Evolutionary conservation across 2,113 vertebrate species (phyloP).

Genomic region (Melanerpes aurifrons): DNA sequence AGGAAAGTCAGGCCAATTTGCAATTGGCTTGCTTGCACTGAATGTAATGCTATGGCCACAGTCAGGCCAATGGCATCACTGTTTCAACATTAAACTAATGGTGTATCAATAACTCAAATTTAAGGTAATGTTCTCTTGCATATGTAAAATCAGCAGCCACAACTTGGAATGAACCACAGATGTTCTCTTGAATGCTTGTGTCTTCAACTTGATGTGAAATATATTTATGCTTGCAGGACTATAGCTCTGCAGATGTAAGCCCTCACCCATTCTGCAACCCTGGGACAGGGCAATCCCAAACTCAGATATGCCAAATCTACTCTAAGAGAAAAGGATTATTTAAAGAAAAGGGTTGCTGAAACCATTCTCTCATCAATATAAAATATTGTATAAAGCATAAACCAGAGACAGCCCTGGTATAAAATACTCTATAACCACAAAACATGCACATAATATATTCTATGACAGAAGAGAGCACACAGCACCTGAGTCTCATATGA

Average conservation of each 20-base stretch:
- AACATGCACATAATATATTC: background rate
- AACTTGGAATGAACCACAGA: background rate
- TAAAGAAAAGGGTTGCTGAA: background rate
- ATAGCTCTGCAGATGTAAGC: background rate
- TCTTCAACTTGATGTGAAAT: background rate
- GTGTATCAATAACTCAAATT: background rate
- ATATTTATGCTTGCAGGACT: background rate
- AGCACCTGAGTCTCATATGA: background rate
- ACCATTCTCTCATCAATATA: background rate
- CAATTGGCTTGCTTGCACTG: background rate
- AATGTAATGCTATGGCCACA: background rate
- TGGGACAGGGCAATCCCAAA: background rate
- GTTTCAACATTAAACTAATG: accelerated
- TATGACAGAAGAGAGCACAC: background rate
- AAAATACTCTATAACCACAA: background rate
- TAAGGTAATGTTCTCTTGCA: background rate
- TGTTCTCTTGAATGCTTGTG: background rate
- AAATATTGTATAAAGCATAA: background rate
- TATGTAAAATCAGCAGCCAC: background rate
- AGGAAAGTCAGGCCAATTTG: background rate
- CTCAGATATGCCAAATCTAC: background rate
- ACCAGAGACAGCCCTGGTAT: background rate
- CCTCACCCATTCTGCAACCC: background rate
- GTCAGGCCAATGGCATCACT: background rate
- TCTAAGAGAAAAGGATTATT: background rate